Conservation (phyloP, 2,797 vertebrate species). For the Pangasius sanitwongsei region DNA sequence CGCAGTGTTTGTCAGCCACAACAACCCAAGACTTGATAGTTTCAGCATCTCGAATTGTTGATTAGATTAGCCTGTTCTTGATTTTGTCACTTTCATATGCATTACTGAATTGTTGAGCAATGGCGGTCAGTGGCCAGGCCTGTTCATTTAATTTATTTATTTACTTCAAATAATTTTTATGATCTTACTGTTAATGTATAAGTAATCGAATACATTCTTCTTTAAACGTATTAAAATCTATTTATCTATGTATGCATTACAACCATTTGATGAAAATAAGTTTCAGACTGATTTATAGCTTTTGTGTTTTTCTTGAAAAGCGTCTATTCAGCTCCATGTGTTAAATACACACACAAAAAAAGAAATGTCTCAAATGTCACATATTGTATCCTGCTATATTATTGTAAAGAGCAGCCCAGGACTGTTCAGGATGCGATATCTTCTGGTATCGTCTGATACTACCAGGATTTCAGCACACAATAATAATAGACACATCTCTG, state of each 20-base stretch:
- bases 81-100: slow-evolving; percentile 9
- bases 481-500: neutral
- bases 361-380: no score
- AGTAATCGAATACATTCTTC: slow-evolving; percentile 30
- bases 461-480: neutral
- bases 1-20: slow-evolving; percentile 12
- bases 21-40: neutral
- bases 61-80: slow-evolving; percentile 36
- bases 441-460: neutral
- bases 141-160: neutral
- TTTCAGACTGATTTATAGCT: slow-evolving; percentile 2
- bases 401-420: neutral
- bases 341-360: neutral
- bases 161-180: slow-evolving; percentile 14
- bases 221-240: slow-evolving; percentile 65
- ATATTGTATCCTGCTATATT: neutral
- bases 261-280: slow-evolving; percentile 45
- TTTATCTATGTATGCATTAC: slow-evolving; percentile 63
- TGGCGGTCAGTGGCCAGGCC: slow-evolving; percentile 27
- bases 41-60: neutral
- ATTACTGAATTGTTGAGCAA: slow-evolving; percentile 54
- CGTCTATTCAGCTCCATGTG: neutral
- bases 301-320: neutral
- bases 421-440: neutral
- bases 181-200: slow-evolving; percentile 26